Base-by-base conservation (phyloP, 1,140 invertebrate genomes). In the Eumaeus atala region DNA sequence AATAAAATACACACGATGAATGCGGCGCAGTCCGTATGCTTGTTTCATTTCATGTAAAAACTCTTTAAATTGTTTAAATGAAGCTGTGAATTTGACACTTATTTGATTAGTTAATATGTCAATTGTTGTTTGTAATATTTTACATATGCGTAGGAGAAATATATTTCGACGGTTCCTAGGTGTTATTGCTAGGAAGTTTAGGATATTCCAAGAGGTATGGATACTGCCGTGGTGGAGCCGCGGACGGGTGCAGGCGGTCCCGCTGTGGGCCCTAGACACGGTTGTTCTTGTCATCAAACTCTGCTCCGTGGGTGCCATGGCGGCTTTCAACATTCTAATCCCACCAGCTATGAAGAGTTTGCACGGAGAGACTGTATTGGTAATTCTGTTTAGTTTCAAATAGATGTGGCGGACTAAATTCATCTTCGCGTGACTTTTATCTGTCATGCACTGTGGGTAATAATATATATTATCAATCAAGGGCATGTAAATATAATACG, bases 221-320 rank as follows among this genome's bases (percentile, higher is more conserved):
- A 70, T 84, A 17, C 49, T 82, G 50, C 79, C 79, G 34, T 80
- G 78, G 81, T 84, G 77, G 77, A 73, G 72, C 1, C 72, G 70
- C 56, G 74, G 79, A 0, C 66, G 75, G 6, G 44, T 82, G 37
- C 59, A 72, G 0, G 42, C 71, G n/a, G 66, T 67, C 5, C 81
- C 83, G 4, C 62, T 82, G 3, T 82, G 73, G 76, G 66, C 74
- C 0, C 50, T 86, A 7, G 83, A 86, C 28, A 65, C 68, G 0
- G 21, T 84, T 10, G 81, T 86, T 6, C 54, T 84, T 16, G 51
- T 86, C 3, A 54, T 76, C 38, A 86, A 86, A 40, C 51, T 86
- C 12, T 76, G 64, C 12, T 80, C 80, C 6, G 73, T 73, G 0
- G 80, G 79, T 59, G 62, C 65, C 4, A 54, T 77, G 40, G 74